Percentiles rank a stretch among this genome's conserved stretches.
These are phyloP conservation scores for Brachyptera putata DNA, from an alignment of 2,888 invertebrate genomes.

Conservation along the genomic window DNA sequence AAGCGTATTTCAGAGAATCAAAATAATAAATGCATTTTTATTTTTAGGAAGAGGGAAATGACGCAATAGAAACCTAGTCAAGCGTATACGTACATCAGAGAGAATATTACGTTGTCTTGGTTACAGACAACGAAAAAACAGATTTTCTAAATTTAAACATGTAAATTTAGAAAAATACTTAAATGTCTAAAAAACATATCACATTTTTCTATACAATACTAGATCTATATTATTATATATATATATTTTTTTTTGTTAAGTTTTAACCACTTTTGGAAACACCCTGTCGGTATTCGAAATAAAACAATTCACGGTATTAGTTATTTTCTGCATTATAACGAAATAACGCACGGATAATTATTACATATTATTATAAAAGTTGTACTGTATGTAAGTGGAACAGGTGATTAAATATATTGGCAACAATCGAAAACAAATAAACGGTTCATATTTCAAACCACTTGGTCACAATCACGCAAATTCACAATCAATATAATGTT, in stretches of 20 bases:
- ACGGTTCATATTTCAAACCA: too few relatives aligned
- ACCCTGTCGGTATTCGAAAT: neutral
- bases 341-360: too few relatives aligned
- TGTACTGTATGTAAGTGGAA: neutral
- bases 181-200: conserved; percentile 29
- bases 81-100: conserved; percentile 12
- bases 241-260: conserved; percentile 1
- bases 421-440: too few relatives aligned
- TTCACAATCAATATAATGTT: too few relatives aligned
- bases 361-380: neutral
- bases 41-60: conserved; percentile 24
- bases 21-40: conserved; percentile 22
- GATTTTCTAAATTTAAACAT: conserved; percentile 18
- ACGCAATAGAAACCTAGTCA: conserved; percentile 22
- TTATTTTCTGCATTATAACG: too few relatives aligned
- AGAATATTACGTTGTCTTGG: conserved; percentile 15
- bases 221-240: neutral
- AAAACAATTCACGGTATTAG: neutral
- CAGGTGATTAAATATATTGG: conserved; percentile 12
- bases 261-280: conserved; percentile 3
- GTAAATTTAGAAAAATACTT: conserved; percentile 30
- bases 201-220: conserved; percentile 26
- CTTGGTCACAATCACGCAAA: too few relatives aligned
- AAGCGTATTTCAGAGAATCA: conserved; percentile 35
- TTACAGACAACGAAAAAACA: conserved; percentile 13